Percentiles rank a stretch among this genome's conserved stretches.
Evolutionary conservation across 2,797 vertebrate species (phyloP).

Genomic region (Melanotaenia trifasciata): DNA sequence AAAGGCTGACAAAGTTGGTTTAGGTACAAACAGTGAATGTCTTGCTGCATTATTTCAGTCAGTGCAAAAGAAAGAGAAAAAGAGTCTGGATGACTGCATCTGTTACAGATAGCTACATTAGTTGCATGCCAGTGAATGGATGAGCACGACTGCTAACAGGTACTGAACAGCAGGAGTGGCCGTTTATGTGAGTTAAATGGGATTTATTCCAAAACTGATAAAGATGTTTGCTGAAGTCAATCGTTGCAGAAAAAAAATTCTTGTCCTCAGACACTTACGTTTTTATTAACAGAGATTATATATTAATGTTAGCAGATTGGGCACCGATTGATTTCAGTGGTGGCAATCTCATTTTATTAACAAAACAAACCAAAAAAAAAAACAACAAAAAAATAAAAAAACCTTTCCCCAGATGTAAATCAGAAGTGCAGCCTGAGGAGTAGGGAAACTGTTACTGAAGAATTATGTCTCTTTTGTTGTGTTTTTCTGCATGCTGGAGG

Average conservation of each 20-base stretch:
- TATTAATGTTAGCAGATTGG: constrained; percentile 8
- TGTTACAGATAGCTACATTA: constrained; percentile 20
- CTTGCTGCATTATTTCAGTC: constrained; percentile 39
- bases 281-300: constrained; percentile 18
- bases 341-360: constrained; percentile 13
- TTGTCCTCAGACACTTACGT: neutral
- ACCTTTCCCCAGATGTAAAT: constrained; percentile 10
- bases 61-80: constrained; percentile 54
- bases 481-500: constrained; percentile 35
- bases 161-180: constrained; percentile 22
- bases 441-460: constrained; percentile 15
- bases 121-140: constrained; percentile 47
- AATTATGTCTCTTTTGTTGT: constrained; percentile 26
- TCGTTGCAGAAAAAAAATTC: constrained; percentile 10
- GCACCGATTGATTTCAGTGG: constrained; percentile 15
- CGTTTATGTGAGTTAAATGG: constrained; percentile 2
- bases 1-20: constrained; percentile 31
- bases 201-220: constrained; percentile 18
- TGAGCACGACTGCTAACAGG: constrained; percentile 15
- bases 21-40: constrained; percentile 48
- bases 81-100: constrained; percentile 19
- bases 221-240: constrained; percentile 31
- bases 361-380: no score
- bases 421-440: neutral
- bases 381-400: neutral